Conservation (phyloP, 2,113 vertebrate genomes). For the Axis porcinus region DNA sequence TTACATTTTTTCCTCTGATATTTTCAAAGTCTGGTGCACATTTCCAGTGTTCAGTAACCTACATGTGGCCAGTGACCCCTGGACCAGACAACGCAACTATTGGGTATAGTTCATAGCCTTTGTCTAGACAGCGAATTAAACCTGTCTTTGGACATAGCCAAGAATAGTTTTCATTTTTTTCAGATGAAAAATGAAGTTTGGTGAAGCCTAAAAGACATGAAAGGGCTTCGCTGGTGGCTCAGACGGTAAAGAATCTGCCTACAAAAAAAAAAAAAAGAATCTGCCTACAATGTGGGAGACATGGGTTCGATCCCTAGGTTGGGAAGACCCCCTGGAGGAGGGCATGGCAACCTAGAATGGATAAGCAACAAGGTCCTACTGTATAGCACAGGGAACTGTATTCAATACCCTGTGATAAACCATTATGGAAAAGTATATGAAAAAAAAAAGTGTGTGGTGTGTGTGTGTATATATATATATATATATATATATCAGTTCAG, state of each 20-base stretch:
- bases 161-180: conserved; percentile 13
- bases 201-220: background rate
- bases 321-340: background rate
- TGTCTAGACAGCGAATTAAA: conserved; percentile 1
- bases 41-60: background rate
- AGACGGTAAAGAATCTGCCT: background rate
- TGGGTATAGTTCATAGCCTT: background rate
- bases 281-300: background rate
- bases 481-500: background rate
- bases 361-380: background rate
- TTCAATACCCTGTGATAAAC: background rate
- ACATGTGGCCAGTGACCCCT: background rate
- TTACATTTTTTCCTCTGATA: background rate
- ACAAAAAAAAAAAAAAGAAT: background rate
- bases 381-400: background rate
- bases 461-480: background rate
- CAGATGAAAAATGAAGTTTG: background rate
- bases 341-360: background rate
- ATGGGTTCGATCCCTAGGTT: background rate
- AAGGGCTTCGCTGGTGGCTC: background rate
- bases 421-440: background rate
- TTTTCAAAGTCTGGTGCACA: background rate
- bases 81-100: background rate
- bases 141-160: background rate
- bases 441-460: background rate